Base-by-base conservation (phyloP, 2,888 invertebrate genomes). In the Chydorus sphaericus region DNA sequence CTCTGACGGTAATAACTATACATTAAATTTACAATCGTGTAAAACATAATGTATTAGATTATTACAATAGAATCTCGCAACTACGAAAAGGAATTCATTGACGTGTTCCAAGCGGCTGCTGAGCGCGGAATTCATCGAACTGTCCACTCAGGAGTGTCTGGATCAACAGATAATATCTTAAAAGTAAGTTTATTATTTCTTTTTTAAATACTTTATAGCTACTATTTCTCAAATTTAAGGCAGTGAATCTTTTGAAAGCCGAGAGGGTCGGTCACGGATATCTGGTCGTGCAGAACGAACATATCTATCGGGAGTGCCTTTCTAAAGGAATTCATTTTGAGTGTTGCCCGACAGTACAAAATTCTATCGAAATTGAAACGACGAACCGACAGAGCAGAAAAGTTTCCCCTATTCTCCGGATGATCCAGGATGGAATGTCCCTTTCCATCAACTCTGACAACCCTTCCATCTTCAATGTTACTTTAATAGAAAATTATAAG, bases 231-330 rank as follows among this genome's bases (percentile, higher is more conserved):
- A 2, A 20, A 6, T 62, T 31, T 5, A 62, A 73, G 71, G 76
- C 76, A 2, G 59, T 77, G 20, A 70, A 74, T 33, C 63, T 66
- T 14, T 67, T 77, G 68, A 62, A 67, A 26, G 75, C 74, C 1
- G 73, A 75, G 60, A 64, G 78, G 31, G 72, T 78, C 31, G 77
- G 77, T 2, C 78, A 78, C 62, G 78, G 77, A 3, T 78, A 78
- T 63, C 69, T 70, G 36, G 67, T 72, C 4, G 60, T 73, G 14
- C 68, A 73, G 30, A 71, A 75, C 58, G 65, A 68, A 44, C 57
- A 61, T 1, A 57, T 74, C 2, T 76, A 75, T 61, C 53, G 66
- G 23, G 58, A 65, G 36, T 63, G 71, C 30, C 57, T 65, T 37
- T 49, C 62, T 14, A 62, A 66, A 1, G 59, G 65, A 3, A 60